Conservation (phyloP, 2,113 vertebrate genomes). For the Connochaetes taurinus region DNA sequence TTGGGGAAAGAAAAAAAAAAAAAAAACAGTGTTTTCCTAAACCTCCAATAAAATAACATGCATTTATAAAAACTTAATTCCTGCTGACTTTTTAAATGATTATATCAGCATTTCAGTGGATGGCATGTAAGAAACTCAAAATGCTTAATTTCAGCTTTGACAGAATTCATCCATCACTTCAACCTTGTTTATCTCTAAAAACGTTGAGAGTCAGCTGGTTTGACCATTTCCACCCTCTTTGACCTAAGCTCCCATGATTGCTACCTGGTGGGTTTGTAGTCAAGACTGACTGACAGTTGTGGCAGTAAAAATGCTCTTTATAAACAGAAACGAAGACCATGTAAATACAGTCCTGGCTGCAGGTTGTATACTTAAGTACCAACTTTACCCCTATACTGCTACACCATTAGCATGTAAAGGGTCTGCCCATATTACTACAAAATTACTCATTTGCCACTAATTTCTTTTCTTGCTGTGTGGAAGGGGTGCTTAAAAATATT, state of each 20-base stretch:
- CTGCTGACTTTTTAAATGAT: constrained; percentile 23
- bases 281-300: constrained; percentile 38
- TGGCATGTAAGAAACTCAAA: constrained; percentile 24
- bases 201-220: constrained; percentile 49
- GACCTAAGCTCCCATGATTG: constrained; percentile 45
- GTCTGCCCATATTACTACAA: background rate
- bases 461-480: background rate
- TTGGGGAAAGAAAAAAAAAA: background rate
- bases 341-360: constrained; percentile 35
- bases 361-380: constrained; percentile 34
- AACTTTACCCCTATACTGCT: background rate
- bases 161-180: constrained; percentile 60
- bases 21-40: constrained; percentile 6
- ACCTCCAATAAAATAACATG: constrained; percentile 11
- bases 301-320: constrained; percentile 47
- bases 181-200: constrained; percentile 58
- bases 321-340: constrained; percentile 43
- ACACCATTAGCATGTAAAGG: background rate
- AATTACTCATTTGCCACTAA: background rate
- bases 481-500: background rate
- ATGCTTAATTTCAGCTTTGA: constrained; percentile 43
- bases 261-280: constrained; percentile 61
- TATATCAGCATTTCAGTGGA: background rate
- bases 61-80: constrained; percentile 40
- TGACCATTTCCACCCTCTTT: constrained; percentile 48